Conservation (phyloP, 2,797 vertebrate species). For the Pipistrellus pygmaeus region DNA sequence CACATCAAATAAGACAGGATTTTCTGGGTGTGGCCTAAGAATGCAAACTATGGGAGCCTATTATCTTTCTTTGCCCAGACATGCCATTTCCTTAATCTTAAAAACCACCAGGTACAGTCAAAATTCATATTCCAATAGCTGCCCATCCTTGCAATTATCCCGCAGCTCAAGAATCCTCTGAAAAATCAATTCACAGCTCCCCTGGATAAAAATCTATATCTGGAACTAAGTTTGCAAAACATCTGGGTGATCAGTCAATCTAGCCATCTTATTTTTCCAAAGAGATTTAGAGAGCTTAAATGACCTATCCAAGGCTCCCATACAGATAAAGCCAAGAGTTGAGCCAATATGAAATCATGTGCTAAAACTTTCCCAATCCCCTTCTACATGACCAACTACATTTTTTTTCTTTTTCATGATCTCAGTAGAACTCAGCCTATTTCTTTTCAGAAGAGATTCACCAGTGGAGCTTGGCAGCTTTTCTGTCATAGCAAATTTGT, state of each 20-base stretch:
- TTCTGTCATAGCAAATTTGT: background rate
- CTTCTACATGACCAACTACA: background rate
- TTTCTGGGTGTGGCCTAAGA: slow-evolving; percentile 13
- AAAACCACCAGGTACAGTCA: background rate
- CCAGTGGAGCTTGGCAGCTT: background rate
- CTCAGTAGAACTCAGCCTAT: background rate
- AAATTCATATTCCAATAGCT: background rate
- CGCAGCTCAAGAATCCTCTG: background rate
- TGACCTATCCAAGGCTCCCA: background rate
- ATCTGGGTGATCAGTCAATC: background rate
- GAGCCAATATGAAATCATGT: background rate
- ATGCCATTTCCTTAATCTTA: background rate
- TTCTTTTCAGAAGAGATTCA: slow-evolving; percentile 21
- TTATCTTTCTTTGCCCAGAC: background rate
- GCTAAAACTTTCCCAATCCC: background rate
- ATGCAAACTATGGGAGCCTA: background rate
- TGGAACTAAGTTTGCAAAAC: background rate
- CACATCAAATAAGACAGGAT: background rate
- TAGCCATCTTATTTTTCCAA: background rate
- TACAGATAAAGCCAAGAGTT: background rate
- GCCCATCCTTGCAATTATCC: background rate
- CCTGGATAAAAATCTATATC: background rate
- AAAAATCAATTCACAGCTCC: background rate
- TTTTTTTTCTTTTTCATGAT: background rate
- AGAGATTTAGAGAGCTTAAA: background rate